These are phyloP conservation scores for Amazona guildingii DNA, from an alignment of 2,113 vertebrate genomes.

Conservation along the genomic window DNA sequence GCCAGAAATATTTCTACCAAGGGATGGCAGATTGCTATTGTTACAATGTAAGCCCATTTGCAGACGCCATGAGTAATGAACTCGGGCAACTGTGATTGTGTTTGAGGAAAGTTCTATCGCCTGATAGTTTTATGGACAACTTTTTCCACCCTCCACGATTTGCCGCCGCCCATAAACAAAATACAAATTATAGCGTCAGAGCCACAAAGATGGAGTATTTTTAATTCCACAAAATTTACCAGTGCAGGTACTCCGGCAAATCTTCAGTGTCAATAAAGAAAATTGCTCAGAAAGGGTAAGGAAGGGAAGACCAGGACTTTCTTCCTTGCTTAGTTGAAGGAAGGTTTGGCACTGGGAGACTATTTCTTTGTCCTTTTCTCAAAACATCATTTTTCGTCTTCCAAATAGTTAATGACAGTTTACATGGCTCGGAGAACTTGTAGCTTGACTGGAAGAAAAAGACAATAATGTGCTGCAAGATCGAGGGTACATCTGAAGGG, in stretches of 20 bases:
- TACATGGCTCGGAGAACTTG: neutral
- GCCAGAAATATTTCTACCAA: neutral
- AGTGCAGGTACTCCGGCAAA: neutral
- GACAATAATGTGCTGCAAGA: neutral
- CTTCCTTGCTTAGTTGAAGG: neutral
- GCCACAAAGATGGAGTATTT: neutral
- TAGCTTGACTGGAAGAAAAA: neutral
- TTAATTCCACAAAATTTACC: neutral
- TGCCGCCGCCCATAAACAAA: neutral
- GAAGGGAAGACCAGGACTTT: neutral
- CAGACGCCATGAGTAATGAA: neutral
- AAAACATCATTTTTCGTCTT: neutral
- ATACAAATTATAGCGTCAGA: neutral
- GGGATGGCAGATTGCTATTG: neutral
- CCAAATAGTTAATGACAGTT: neutral
- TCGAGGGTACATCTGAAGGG: rapidly evolving
- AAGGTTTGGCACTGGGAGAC: neutral
- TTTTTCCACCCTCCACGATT: neutral
- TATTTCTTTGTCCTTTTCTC: neutral
- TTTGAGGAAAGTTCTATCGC: neutral
- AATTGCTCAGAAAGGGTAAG: neutral
- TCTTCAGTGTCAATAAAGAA: neutral
- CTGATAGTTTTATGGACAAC: neutral
- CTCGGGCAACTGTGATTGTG: neutral
- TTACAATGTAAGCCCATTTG: neutral